phyloP scores from a whole-genome alignment of 2,888 invertebrate genomes.

The Stramonita haemastoma region DNA sequence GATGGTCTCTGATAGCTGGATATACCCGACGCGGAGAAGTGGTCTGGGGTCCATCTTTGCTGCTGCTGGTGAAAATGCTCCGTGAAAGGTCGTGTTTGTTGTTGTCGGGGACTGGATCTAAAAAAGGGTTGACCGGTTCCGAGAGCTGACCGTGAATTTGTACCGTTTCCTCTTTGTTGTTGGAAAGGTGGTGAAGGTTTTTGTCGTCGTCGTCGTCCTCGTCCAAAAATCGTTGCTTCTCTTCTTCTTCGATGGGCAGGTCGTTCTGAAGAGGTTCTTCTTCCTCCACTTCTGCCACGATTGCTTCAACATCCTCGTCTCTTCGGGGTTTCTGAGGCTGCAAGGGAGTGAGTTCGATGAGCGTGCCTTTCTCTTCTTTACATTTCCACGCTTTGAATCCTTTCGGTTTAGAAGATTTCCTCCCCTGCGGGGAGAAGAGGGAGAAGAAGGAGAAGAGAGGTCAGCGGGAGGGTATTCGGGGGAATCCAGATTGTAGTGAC shows the following conservation, averaged over 20 bases:
- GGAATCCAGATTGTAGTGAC: neutral
- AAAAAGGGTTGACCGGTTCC: too few relatives aligned
- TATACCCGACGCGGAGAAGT: neutral
- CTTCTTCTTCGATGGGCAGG: neutral
- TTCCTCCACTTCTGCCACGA: neutral
- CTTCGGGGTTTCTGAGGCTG: neutral
- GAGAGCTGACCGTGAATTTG: neutral
- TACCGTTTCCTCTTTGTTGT: neutral
- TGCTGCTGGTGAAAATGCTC: neutral
- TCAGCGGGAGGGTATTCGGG: neutral
- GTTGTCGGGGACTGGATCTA: neutral
- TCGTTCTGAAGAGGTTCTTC: neutral
- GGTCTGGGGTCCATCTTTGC: neutral
- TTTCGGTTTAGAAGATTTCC: neutral
- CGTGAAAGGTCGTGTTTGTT: neutral
- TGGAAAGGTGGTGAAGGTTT: neutral
- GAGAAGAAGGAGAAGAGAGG: neutral
- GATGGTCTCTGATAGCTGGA: neutral
- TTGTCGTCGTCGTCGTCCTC: too few relatives aligned
- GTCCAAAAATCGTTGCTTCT: neutral
- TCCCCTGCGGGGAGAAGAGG: neutral
- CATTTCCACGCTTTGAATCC: conserved; percentile 19
- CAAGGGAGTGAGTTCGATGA: conserved; percentile 30
- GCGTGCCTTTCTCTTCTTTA: neutral
- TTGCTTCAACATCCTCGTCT: neutral